Percentiles rank a stretch among this genome's conserved stretches.
phyloP scores from a whole-genome alignment of 2,797 vertebrate genomes.

The Galago senegalensis region DNA sequence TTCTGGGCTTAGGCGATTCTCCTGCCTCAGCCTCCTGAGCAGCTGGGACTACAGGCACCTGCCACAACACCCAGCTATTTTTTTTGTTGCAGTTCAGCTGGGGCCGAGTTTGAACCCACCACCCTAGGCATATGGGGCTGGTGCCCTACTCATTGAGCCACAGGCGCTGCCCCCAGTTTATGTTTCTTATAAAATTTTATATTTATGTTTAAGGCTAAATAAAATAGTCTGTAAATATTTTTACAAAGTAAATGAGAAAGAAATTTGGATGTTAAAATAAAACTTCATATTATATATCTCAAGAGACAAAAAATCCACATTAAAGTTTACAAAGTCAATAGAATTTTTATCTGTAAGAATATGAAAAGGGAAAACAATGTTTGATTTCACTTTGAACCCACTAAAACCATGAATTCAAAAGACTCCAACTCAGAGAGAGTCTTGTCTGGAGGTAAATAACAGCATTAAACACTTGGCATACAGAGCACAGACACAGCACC shows the following conservation, averaged over 20 bases:
- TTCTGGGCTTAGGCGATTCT: too few species aligned
- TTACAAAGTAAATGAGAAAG: slow-evolving; percentile 24
- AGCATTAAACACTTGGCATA: too few species aligned
- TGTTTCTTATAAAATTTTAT: background rate
- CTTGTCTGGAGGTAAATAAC: background rate
- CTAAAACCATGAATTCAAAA: slow-evolving; percentile 29
- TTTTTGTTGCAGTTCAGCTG: too few species aligned
- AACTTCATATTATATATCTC: slow-evolving; percentile 26
- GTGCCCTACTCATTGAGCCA: too few species aligned
- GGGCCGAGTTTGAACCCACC: too few species aligned
- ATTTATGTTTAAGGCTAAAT: background rate
- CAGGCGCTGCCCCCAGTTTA: background rate
- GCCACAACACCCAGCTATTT: too few species aligned
- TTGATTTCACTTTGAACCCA: background rate
- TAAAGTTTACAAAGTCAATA: slow-evolving; percentile 18
- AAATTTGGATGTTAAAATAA: slow-evolving; percentile 29
- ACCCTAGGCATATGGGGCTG: too few species aligned
- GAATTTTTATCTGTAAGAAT: slow-evolving; percentile 1
- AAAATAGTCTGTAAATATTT: background rate
- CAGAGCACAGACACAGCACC: background rate
- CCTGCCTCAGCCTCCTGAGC: too few species aligned
- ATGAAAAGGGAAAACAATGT: background rate
- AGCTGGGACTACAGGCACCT: too few species aligned
- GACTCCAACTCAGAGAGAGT: background rate
- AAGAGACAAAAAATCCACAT: slow-evolving; percentile 48